These are phyloP conservation scores for Orbicella faveolata DNA, from an alignment of 64 coral and sea anemone species.

Conservation along the genomic window DNA sequence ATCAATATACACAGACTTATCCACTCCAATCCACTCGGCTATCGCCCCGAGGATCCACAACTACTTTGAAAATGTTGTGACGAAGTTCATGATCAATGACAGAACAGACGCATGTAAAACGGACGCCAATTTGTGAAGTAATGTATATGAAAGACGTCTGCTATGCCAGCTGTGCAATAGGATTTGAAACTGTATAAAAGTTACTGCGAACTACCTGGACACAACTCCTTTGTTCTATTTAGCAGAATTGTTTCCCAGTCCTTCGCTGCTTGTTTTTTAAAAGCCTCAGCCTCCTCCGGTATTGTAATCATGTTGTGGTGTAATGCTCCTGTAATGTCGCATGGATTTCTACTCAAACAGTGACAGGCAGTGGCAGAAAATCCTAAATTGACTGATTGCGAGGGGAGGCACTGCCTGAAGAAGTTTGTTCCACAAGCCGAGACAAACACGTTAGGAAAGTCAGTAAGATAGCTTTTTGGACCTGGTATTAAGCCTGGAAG, in stretches of 20 bases:
- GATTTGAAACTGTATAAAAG: too few species aligned
- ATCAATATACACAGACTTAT: too few species aligned
- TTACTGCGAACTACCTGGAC: conserved; percentile 26
- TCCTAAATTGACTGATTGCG: conserved; percentile 24
- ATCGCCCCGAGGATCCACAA: too few species aligned
- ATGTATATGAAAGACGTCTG: too few species aligned
- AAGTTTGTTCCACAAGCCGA: conserved; percentile 66
- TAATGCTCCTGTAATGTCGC: conserved; percentile 73
- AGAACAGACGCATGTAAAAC: too few species aligned
- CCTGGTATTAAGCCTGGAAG: conserved; percentile 49
- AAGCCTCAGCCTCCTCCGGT: conserved; percentile 39
- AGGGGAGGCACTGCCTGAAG: conserved; percentile 64
- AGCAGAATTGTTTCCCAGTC: conserved; percentile 73
- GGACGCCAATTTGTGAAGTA: too few species aligned
- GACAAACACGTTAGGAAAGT: conserved; percentile 66
- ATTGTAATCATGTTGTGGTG: conserved; percentile 68
- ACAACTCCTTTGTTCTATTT: conserved; percentile 52
- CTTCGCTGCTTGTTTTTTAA: conserved; percentile 56
- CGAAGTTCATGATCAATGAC: too few species aligned
- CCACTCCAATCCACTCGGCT: too few species aligned
- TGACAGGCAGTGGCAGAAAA: conserved; percentile 61
- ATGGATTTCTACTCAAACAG: conserved; percentile 60
- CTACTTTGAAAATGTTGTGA: too few species aligned
- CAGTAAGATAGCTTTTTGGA: conserved; percentile 42
- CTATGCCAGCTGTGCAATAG: too few species aligned